Evolutionary conservation across 2,797 vertebrate genomes (phyloP), one percentile per base, ranked within the genome.

Genomic region (Anabacerthia variegaticeps): DNA sequence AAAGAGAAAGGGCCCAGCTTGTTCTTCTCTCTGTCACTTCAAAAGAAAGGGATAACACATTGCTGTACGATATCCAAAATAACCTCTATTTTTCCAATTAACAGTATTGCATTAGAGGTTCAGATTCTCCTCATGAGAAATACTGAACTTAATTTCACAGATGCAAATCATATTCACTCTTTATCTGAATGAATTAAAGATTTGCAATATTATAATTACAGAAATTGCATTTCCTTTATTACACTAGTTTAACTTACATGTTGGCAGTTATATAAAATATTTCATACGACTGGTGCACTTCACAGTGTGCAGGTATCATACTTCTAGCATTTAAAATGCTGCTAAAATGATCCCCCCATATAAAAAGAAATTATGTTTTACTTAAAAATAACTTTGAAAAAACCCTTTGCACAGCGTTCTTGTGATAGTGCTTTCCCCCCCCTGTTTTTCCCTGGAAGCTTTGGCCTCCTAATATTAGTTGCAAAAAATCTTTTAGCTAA

Each of bases 341-440:
- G 12, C 6, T 74, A 63, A 88, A 71, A 65, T 55, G 1, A 37
- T 71, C 4, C 11, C 11, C 21, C 4, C 14, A 44, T 0, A 0
- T 58, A 59, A 55, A 75, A 65, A 28, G 2, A 49, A 16, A n/a
- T 37, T 8, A 18, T 46, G 11, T 28, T 91, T 88, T 78, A 14
- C 30, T 61, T 61, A 22, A 62, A 68, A 77, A 74, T 36, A 80
- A 56, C 18, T 75, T 83, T 13, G 3, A 36, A 46, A 54, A 37
- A 2, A 1, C 0, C 1, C 26, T 61, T 81, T 65, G 6, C 8
- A 77, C 4, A 27, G 2, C 16, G 0, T 72, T 12, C 32, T 61
- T 6, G 23, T 2, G 3, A 23, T 1, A 69, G 6, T 12, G 15
- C 0, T 12, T 62, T 41, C 5, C 2, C 9, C 1, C 2, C 0